Evolutionary conservation across 1,140 invertebrate species (phyloP).

Genomic region (Micrasema minimum): DNA sequence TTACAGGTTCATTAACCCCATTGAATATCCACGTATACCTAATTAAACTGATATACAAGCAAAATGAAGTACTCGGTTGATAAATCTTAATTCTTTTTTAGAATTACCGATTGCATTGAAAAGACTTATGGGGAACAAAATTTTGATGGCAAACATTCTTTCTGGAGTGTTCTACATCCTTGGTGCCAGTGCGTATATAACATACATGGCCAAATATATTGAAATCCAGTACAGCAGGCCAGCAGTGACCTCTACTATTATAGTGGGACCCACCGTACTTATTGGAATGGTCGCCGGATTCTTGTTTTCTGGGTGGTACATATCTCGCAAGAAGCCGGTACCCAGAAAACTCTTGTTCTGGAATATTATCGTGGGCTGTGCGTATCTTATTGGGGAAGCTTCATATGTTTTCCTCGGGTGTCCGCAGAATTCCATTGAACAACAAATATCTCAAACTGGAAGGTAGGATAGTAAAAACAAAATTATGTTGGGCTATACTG

Average conservation of each 20-base stretch:
- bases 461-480: conserved; percentile 58
- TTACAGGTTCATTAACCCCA: no score
- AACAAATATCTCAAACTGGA: conserved; percentile 56
- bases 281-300: conserved; percentile 73
- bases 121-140: conserved; percentile 70
- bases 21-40: no score
- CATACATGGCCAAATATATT: conserved; percentile 77
- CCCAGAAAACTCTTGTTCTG: conserved; percentile 71
- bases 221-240: conserved; percentile 76
- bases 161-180: conserved; percentile 72
- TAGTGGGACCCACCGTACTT: conserved; percentile 71
- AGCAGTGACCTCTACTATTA: conserved; percentile 70
- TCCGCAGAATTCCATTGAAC: conserved; percentile 59
- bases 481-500: no score
- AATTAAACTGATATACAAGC: no score
- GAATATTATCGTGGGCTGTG: conserved; percentile 72
- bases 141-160: conserved; percentile 70
- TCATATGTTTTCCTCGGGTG: conserved; percentile 72
- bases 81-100: conserved; percentile 54
- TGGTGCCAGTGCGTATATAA: conserved; percentile 75
- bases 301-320: conserved; percentile 70
- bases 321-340: conserved; percentile 72
- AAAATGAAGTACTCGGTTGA: no score
- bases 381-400: conserved; percentile 66
- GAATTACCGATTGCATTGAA: conserved; percentile 70